Evolutionary conservation across 2,113 vertebrate species (phyloP).

Genomic region (Panthera leo): DNA sequence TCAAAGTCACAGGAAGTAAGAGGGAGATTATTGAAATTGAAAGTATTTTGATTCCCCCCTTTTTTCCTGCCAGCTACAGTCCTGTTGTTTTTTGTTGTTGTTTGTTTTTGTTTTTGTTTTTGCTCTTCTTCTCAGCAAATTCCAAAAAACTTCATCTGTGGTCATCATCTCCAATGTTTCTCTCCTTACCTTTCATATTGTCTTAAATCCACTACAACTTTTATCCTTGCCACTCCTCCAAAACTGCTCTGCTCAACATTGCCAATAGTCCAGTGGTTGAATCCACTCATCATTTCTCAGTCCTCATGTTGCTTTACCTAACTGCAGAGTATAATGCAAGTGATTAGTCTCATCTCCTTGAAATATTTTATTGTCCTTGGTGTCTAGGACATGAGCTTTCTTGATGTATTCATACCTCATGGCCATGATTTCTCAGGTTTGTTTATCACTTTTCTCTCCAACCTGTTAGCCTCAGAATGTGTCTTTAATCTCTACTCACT

Average conservation of each 20-base stretch:
- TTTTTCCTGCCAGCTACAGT: not conserved
- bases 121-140: not conserved
- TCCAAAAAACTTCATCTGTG: not conserved
- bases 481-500: not conserved
- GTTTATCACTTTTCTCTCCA: not conserved
- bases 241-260: not conserved
- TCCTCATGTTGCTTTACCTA: not conserved
- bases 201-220: not conserved
- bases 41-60: not conserved
- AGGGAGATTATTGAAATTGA: not conserved
- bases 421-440: not conserved
- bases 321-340: not conserved
- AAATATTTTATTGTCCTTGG: not conserved
- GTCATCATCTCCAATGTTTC: not conserved
- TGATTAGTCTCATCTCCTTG: not conserved
- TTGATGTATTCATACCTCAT: not conserved
- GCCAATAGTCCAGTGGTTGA: not conserved
- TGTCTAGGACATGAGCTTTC: not conserved
- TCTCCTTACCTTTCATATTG: not conserved
- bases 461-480: not conserved
- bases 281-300: not conserved
- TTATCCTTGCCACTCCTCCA: not conserved
- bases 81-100: not conserved
- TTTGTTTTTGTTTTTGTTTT: not conserved
- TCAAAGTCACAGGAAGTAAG: not conserved